Conservation (phyloP, 2,797 vertebrate species). For the Mastacembelus armatus region DNA sequence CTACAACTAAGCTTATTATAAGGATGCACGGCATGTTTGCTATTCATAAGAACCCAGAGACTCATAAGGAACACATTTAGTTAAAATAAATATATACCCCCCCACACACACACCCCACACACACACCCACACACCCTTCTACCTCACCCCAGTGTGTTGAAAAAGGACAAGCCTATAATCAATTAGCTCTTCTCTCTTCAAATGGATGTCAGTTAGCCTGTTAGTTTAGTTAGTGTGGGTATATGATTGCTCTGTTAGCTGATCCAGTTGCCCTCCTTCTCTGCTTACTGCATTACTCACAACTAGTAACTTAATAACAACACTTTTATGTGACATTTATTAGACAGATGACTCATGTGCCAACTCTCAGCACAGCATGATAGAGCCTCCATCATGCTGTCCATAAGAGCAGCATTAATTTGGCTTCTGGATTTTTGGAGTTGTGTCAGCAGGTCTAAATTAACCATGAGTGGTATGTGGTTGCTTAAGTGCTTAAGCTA, state of each 20-base stretch:
- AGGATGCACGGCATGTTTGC: too few species aligned
- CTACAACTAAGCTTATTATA: too few species aligned
- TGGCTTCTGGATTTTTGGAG: conserved; percentile 6
- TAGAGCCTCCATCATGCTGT: too few species aligned
- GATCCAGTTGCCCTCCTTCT: conserved; percentile 50
- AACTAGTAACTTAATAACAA: conserved; percentile 63
- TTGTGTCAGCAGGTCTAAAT: not conserved
- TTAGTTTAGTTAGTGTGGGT: conserved; percentile 32
- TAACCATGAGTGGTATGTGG: too few species aligned
- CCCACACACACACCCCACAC: too few species aligned
- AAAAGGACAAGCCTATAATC: conserved; percentile 85
- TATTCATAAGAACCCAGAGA: too few species aligned
- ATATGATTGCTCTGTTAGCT: conserved; percentile 68
- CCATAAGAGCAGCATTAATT: not conserved
- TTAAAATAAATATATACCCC: not conserved
- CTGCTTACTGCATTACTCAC: conserved; percentile 61
- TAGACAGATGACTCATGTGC: conserved; percentile 21
- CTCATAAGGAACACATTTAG: too few species aligned
- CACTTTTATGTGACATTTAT: conserved; percentile 61
- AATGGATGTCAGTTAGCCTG: conserved; percentile 79
- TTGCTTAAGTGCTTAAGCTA: too few species aligned
- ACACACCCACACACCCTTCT: conserved; percentile 32
- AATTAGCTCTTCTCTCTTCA: conserved; percentile 81
- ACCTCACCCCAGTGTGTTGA: conserved; percentile 52
- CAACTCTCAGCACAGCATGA: conserved; percentile 11